phyloP scores from a whole-genome alignment of 2,797 vertebrate species.

The Fistularia commersonii region DNA sequence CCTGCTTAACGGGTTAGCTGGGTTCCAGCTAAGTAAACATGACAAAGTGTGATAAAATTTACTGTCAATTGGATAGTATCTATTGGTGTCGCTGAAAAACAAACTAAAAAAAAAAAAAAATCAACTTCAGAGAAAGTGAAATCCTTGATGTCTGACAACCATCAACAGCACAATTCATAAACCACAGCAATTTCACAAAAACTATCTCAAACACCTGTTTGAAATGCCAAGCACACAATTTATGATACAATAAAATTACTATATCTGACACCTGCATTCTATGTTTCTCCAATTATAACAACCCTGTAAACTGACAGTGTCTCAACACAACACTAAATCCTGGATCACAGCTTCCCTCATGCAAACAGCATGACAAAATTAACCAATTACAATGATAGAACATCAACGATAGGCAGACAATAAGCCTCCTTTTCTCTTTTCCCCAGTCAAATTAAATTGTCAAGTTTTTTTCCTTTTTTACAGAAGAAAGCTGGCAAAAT shows the following conservation, averaged over 20 bases:
- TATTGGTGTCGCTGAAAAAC: slow-evolving; percentile 12
- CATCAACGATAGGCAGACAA: slow-evolving; percentile 54
- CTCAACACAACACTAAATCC: slow-evolving; percentile 33
- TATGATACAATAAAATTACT: slow-evolving; percentile 11
- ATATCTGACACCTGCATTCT: slow-evolving; percentile 20
- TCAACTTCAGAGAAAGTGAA: slow-evolving; percentile 21
- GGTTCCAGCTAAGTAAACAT: slow-evolving; percentile 56
- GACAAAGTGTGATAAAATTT: slow-evolving; percentile 36
- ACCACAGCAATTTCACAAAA: slow-evolving; percentile 22
- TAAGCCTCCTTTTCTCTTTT: slow-evolving; percentile 47
- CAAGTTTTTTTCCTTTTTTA: slow-evolving; percentile 55
- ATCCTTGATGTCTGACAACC: slow-evolving; percentile 4
- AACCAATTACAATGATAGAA: slow-evolving; percentile 63
- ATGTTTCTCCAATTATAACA: slow-evolving; percentile 17
- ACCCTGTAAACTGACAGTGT: slow-evolving; percentile 29
- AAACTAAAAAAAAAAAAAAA: slow-evolving; percentile 3
- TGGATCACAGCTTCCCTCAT: slow-evolving; percentile 26
- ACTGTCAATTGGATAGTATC: background rate
- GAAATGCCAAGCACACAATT: slow-evolving; percentile 4
- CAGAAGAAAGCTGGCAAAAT: slow-evolving; percentile 73
- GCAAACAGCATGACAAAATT: slow-evolving; percentile 55
- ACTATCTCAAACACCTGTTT: slow-evolving; percentile 1
- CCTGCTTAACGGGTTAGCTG: slow-evolving; percentile 61
- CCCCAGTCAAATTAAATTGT: slow-evolving; percentile 74
- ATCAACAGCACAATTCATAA: slow-evolving; percentile 18